Conservation (phyloP, 2,888 invertebrate genomes). For the Rugalucina vietnamica region DNA sequence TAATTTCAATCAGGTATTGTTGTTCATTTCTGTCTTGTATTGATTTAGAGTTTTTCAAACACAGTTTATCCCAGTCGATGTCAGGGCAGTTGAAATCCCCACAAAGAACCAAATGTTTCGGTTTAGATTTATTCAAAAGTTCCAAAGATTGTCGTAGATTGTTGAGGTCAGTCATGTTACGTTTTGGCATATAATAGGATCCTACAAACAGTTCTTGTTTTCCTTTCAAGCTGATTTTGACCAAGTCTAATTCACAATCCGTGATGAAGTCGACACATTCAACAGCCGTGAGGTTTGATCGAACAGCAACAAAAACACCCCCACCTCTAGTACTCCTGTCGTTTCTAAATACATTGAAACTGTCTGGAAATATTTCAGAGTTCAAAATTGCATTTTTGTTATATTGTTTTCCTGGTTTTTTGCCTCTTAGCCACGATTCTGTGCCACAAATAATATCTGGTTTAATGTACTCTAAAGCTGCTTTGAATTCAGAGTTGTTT, state of each 20-base stretch:
- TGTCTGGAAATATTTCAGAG: slow-evolving; percentile 24
- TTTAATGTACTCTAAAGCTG: slow-evolving; percentile 16
- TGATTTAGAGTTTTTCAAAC: not conserved
- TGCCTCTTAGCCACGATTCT: slow-evolving; percentile 18
- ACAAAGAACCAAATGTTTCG: slow-evolving; percentile 22
- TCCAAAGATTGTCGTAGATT: slow-evolving; percentile 4
- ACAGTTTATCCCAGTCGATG: slow-evolving; percentile 19
- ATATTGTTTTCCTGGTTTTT: slow-evolving; percentile 17
- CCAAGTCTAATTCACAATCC: slow-evolving; percentile 34
- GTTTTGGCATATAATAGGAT: slow-evolving; percentile 32
- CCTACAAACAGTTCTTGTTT: slow-evolving; percentile 13
- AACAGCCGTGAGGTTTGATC: slow-evolving; percentile 12
- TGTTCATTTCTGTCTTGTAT: not conserved
- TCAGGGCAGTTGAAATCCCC: slow-evolving; percentile 30
- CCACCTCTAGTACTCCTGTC: slow-evolving; percentile 25
- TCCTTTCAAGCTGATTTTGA: slow-evolving; percentile 19
- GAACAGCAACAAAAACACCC: slow-evolving; percentile 23
- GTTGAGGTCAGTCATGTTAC: slow-evolving; percentile 19
- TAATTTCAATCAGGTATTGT: slow-evolving; percentile 8
- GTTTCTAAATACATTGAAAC: slow-evolving; percentile 20
- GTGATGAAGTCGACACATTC: slow-evolving; percentile 39
- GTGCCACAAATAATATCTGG: slow-evolving; percentile 28
- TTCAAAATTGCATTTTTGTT: slow-evolving; percentile 13
- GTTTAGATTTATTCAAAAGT: slow-evolving; percentile 15
- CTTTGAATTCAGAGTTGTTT: slow-evolving; percentile 18